phyloP scores from a whole-genome alignment of 2,113 vertebrate genomes.

The Panthera tigris region DNA sequence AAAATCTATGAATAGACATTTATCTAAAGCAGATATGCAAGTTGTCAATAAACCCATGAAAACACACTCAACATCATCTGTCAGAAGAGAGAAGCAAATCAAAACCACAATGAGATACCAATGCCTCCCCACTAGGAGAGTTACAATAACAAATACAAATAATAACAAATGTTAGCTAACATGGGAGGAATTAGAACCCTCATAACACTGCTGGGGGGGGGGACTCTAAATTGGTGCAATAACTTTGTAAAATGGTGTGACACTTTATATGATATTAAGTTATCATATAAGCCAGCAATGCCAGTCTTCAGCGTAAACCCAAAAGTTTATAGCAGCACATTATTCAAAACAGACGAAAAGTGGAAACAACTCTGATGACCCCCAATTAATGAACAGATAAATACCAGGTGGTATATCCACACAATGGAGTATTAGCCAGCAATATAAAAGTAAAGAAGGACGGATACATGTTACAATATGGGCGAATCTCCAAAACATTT shows the following conservation, averaged over 20 bases:
- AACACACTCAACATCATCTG: not conserved
- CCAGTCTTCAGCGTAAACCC: not conserved
- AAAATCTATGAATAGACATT: not conserved
- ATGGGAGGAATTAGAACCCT: not conserved
- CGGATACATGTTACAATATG: not conserved
- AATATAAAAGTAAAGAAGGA: not conserved
- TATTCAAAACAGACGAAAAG: not conserved
- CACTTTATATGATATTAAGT: not conserved
- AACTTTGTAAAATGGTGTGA: not conserved
- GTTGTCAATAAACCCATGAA: not conserved
- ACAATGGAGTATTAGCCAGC: not conserved
- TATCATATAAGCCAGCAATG: not conserved
- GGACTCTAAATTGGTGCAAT: not conserved
- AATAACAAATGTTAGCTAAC: not conserved
- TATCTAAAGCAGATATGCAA: not conserved
- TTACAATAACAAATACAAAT: not conserved
- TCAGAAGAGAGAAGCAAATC: not conserved
- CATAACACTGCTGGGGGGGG: not conserved
- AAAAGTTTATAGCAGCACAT: not conserved
- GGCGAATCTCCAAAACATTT: not conserved
- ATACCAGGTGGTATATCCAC: not conserved
- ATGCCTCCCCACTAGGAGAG: not conserved
- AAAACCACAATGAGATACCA: not conserved
- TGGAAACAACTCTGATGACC: not conserved
- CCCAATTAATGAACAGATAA: not conserved